Percentiles rank a stretch among this genome's conserved stretches.
These are phyloP conservation scores for Ceyx melanurus DNA, from an alignment of 2,113 vertebrate species.

Conservation along the genomic window DNA sequence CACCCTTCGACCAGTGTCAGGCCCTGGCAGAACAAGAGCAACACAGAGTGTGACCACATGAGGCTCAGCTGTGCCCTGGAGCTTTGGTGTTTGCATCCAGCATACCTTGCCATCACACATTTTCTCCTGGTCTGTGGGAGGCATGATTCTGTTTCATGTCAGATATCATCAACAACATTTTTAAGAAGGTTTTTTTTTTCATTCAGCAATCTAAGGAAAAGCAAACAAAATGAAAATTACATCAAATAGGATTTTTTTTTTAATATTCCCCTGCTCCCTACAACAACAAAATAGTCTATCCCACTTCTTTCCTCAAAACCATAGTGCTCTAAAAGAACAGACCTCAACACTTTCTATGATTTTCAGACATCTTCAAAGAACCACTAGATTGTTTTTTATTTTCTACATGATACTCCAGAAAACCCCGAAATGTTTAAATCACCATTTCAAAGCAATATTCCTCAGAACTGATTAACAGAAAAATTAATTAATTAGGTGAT, in stretches of 20 bases:
- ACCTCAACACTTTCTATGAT: not conserved
- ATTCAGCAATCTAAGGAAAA: not conserved
- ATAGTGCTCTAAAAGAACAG: not conserved
- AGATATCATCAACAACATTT: not conserved
- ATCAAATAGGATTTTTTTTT: not conserved
- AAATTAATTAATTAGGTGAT: not conserved
- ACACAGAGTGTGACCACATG: not conserved
- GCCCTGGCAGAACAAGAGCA: not conserved
- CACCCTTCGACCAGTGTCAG: not conserved
- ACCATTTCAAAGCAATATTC: not conserved
- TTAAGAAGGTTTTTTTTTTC: not conserved
- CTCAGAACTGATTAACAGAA: not conserved
- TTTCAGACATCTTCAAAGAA: not conserved
- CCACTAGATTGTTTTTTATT: not conserved
- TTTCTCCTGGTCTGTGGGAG: not conserved
- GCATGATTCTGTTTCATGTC: slow-evolving; percentile 5
- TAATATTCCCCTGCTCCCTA: not conserved
- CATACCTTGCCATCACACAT: not conserved
- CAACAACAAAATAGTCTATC: not conserved
- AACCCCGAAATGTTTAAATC: not conserved
- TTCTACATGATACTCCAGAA: not conserved
- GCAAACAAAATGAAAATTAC: not conserved
- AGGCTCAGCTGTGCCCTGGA: not conserved
- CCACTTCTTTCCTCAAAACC: not conserved
- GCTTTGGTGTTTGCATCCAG: not conserved